phyloP scores from a whole-genome alignment of 1,140 invertebrate genomes.

The Drosophila dunni region DNA sequence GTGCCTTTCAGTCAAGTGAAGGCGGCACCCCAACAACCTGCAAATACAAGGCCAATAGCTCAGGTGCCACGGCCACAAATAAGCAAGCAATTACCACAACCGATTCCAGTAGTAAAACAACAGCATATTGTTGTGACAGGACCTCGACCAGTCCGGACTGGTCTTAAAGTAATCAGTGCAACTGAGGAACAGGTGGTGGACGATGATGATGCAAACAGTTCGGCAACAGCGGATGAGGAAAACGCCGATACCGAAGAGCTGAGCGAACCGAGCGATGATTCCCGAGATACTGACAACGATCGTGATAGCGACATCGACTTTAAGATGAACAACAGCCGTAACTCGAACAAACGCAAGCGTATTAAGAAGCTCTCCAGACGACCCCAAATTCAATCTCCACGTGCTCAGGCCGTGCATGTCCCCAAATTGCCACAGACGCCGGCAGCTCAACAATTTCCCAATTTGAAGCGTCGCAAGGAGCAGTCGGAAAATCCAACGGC shows the following conservation, averaged over 20 bases:
- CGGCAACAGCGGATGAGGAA: constrained; percentile 68
- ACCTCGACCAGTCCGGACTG: constrained; percentile 28
- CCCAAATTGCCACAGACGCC: constrained; percentile 6
- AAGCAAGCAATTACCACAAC: constrained; percentile 6
- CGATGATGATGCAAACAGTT: constrained; percentile 64
- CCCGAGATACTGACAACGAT: constrained; percentile 80
- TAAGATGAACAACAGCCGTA: constrained; percentile 64
- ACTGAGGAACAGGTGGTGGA: constrained; percentile 64
- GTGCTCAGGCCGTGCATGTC: constrained; percentile 5
- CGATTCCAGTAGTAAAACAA: constrained; percentile 8
- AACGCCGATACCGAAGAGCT: constrained; percentile 82
- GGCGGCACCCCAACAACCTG: constrained; percentile 25
- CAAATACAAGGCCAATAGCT: constrained; percentile 11
- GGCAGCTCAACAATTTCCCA: constrained; percentile 26
- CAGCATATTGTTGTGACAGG: constrained; percentile 34
- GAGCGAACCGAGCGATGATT: constrained; percentile 66
- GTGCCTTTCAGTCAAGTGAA: constrained; percentile 33
- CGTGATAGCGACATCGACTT: constrained; percentile 83
- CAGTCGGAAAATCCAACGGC: constrained; percentile 6
- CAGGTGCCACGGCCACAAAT: constrained; percentile 20
- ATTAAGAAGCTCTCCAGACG: constrained; percentile 39
- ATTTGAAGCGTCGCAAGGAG: constrained; percentile 53
- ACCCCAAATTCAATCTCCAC: constrained; percentile 4
- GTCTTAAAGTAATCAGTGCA: constrained; percentile 53
- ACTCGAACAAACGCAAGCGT: constrained; percentile 67